Evolutionary conservation across 2,797 vertebrate genomes (phyloP).

Genomic region (Sebastes matsubarae): DNA sequence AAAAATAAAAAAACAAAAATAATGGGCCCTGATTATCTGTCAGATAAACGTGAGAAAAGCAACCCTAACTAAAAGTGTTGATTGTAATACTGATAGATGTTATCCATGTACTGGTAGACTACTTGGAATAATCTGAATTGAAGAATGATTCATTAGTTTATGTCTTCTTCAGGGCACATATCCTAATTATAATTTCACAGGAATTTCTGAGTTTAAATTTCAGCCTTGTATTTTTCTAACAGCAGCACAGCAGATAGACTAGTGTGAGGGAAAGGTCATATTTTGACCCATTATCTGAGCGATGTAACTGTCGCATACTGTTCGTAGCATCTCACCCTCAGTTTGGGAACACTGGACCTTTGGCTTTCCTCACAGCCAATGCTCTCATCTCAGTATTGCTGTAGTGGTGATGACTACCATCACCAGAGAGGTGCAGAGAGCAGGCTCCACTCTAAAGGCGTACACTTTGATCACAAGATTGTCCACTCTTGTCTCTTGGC

Average conservation of each 20-base stretch:
- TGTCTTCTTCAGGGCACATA: not conserved
- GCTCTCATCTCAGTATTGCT: conserved; percentile 28
- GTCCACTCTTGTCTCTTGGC: conserved; percentile 23
- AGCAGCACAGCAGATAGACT: not conserved
- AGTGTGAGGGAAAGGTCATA: not conserved
- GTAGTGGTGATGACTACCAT: conserved; percentile 8
- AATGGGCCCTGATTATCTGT: not conserved
- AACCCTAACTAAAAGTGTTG: not conserved
- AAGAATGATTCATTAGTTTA: not conserved
- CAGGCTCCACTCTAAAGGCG: conserved; percentile 14
- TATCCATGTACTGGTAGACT: not conserved
- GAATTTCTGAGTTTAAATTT: not conserved
- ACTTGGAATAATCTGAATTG: not conserved
- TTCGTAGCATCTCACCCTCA: not conserved
- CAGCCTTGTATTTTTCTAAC: not conserved
- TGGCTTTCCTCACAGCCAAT: conserved; percentile 3
- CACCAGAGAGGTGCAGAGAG: conserved; percentile 41
- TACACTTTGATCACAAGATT: conserved; percentile 53
- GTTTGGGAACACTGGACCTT: conserved; percentile 3
- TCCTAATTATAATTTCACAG: not conserved
- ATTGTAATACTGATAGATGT: not conserved
- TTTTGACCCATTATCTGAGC: not conserved
- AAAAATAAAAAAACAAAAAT: not conserved
- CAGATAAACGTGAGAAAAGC: not conserved
- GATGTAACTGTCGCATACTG: not conserved